Evolutionary conservation across 2,797 vertebrate genomes (phyloP).

Genomic region (Ficedula albicollis): DNA sequence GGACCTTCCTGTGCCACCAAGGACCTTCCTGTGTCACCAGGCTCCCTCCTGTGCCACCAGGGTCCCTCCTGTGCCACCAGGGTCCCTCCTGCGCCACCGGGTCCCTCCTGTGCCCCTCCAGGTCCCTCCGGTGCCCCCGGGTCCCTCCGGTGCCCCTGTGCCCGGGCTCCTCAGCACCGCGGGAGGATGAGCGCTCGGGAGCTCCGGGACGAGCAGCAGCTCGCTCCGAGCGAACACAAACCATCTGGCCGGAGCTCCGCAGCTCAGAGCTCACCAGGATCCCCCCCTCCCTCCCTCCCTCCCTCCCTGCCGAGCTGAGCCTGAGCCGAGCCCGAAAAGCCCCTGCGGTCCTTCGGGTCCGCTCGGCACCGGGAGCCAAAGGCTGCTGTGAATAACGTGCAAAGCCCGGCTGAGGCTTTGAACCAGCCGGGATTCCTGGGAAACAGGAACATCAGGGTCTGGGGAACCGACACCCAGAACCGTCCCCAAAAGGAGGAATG

Average conservation of each 20-base stretch:
- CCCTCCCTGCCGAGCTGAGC: no score
- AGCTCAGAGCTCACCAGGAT: not conserved
- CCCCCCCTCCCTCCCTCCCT: not conserved
- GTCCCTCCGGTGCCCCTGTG: no score
- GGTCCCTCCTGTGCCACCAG: no score
- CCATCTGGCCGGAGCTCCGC: not conserved
- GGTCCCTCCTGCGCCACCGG: no score
- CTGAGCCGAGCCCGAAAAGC: not conserved
- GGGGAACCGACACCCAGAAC: not conserved
- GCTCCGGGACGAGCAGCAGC: not conserved
- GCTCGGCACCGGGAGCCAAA: not conserved
- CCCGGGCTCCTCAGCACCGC: no score
- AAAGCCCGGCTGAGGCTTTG: not conserved
- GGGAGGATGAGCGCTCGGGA: not conserved
- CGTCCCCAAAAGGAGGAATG: not conserved
- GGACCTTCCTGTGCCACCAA: no score
- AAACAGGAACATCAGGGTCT: not conserved
- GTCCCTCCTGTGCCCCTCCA: no score
- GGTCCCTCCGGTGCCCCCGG: no score
- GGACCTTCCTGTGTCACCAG: no score
- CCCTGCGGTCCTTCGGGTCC: conserved; percentile 45
- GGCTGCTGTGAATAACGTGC: not conserved
- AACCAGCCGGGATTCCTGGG: not conserved
- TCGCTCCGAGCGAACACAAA: not conserved
- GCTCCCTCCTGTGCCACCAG: no score